These are phyloP conservation scores for Aplysia californica DNA, from an alignment of 1,140 invertebrate genomes.

Conservation along the genomic window DNA sequence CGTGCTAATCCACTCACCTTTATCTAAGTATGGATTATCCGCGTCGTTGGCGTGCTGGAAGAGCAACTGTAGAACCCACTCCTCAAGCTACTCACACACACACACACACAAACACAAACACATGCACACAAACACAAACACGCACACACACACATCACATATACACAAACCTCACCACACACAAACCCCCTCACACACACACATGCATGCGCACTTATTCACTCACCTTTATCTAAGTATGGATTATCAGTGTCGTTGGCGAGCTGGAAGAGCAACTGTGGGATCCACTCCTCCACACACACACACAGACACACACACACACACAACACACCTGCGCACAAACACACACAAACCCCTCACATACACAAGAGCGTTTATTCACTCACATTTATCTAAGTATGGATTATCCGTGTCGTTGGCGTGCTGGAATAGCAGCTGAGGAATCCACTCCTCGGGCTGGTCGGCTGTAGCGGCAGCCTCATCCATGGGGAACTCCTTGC, in stretches of 20 bases:
- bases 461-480: slow-evolving; percentile 74
- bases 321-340: slow-evolving; percentile 18
- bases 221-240: slow-evolving; percentile 36
- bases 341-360: slow-evolving; percentile 24
- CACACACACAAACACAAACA: too few relatives aligned
- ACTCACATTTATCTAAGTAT: slow-evolving; percentile 35
- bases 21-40: slow-evolving; percentile 49
- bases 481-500: slow-evolving; percentile 78
- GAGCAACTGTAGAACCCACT: slow-evolving; percentile 76
- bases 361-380: too few relatives aligned
- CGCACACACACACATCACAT: too few relatives aligned
- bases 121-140: too few relatives aligned
- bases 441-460: slow-evolving; percentile 72
- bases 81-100: slow-evolving; percentile 59
- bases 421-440: slow-evolving; percentile 70
- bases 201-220: too few relatives aligned
- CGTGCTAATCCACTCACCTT: too few relatives aligned
- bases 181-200: too few relatives aligned
- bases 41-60: slow-evolving; percentile 40
- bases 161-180: too few relatives aligned
- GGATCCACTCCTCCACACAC: slow-evolving; percentile 66
- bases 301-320: slow-evolving; percentile 29
- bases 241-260: slow-evolving; percentile 42
- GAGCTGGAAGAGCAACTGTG: slow-evolving; percentile 70
- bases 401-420: slow-evolving; percentile 42